Percentiles rank a stretch among this genome's conserved stretches.
Conservation (phyloP, 2,113 vertebrate species). For the Oncorhynchus keta region DNA sequence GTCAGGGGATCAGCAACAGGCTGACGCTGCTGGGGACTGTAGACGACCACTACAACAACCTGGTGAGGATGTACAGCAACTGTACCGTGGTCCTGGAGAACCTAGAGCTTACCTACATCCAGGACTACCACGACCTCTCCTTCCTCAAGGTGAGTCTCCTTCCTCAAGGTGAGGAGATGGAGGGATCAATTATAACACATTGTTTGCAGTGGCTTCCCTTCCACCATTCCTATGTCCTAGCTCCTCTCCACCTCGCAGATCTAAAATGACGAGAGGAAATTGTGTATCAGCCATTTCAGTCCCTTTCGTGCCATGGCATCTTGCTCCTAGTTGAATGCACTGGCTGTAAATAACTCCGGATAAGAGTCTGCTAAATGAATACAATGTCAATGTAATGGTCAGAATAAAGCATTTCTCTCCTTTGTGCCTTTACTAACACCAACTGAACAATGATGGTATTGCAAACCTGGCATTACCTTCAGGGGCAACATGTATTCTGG, state of each 20-base stretch:
- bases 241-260: not conserved
- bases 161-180: constrained; percentile 78
- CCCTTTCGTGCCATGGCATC: too few relatives aligned
- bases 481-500: too few relatives aligned
- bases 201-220: not conserved
- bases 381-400: too few relatives aligned
- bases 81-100: constrained; percentile 91
- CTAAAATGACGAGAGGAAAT: too few relatives aligned
- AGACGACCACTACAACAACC: constrained; percentile 83
- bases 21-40: constrained; percentile 76
- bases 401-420: not conserved
- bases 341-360: not conserved
- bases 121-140: constrained; percentile 79
- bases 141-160: constrained; percentile 82
- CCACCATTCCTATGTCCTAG: not conserved
- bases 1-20: constrained; percentile 87
- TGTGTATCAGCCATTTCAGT: too few relatives aligned
- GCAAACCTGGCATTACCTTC: too few relatives aligned
- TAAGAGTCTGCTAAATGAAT: too few relatives aligned
- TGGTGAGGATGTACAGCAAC: constrained; percentile 85
- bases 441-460: not conserved
- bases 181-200: not conserved
- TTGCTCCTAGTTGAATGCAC: not conserved
- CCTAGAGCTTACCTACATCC: constrained; percentile 87
- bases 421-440: not conserved